Conservation (phyloP, 2,113 vertebrate species). For the Platanista minor region DNA sequence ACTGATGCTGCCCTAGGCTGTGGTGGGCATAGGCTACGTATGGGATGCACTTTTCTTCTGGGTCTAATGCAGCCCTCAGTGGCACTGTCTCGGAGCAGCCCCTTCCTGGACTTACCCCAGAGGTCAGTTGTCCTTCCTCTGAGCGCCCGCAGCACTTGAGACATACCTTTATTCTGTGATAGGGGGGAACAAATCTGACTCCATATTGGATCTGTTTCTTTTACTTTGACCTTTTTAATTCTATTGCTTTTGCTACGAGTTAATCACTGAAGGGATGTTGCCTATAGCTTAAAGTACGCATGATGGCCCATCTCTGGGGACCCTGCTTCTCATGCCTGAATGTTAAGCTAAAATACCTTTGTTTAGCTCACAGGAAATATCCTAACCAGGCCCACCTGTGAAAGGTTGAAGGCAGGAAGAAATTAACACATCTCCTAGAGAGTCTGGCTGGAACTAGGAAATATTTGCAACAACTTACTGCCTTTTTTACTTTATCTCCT, state of each 20-base stretch:
- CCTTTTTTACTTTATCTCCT: not conserved
- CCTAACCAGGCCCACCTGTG: not conserved
- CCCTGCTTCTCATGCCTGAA: not conserved
- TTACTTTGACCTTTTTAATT: not conserved
- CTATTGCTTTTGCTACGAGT: not conserved
- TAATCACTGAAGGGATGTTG: not conserved
- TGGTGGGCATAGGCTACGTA: not conserved
- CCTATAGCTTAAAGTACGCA: not conserved
- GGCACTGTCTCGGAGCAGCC: not conserved
- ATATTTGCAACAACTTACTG: not conserved
- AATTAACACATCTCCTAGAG: not conserved
- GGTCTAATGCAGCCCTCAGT: not conserved
- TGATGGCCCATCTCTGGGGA: not conserved
- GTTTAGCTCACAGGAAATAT: not conserved
- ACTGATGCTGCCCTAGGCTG: not conserved
- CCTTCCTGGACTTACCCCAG: not conserved
- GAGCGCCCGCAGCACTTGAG: not conserved
- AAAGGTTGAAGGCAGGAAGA: not conserved
- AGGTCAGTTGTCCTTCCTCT: not conserved
- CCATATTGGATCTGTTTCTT: not conserved
- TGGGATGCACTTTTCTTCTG: rapidly evolving
- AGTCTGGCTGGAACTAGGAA: not conserved
- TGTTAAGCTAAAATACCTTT: not conserved
- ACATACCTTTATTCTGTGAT: not conserved
- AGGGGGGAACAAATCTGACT: not conserved